Evolutionary conservation across 2,113 vertebrate species (phyloP), one percentile per base, ranked within the genome.

Genomic region (Tringa solitaria): DNA sequence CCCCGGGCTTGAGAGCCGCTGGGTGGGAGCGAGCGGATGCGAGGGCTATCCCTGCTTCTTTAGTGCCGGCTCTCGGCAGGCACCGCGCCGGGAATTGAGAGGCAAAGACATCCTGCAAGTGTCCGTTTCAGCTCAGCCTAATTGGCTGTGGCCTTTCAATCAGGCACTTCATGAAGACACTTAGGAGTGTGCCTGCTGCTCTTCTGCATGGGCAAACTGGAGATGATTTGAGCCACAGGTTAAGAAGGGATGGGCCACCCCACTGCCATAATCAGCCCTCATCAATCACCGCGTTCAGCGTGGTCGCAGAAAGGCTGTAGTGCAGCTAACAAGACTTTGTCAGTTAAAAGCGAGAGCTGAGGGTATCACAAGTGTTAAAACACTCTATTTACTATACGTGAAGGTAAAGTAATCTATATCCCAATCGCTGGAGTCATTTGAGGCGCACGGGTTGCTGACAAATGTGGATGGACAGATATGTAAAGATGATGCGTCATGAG

Each of bases 401-500:
- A 70, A 95, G 90, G 89, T 82, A 90, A 85, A 96, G 91, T 94
- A 95, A 96, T 97, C 97, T 96, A 88, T 97, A 89, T 81, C 86
- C 96, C 95, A 72, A 85, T 94, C n/a, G 72, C 84, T 41, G 87
- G 87, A 97, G 97, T 75, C 95, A 87, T 92, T 90, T 59, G 87
- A 95, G 89, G 81, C 48, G 6, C 35, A 20, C 75, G 2, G 86
- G 51, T 45, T 97, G 95, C 96, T 97, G 97, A 97, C 96, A 97
- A 96, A 96, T 89, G 97, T 90, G 96, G 93, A 97, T 80, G 53
- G 96, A 93, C 97, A 97, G 97, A 97, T 97, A 98, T 94, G 96
- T 97, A 98, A 97, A 98, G 97, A 98, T 97, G 96, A 97, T 97
- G 93, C 91, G 54, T 96, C 97, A 93, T 95, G 95, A 96, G 95